Conservation (phyloP, 1,140 invertebrate genomes). For the Drosophila ambigua region DNA sequence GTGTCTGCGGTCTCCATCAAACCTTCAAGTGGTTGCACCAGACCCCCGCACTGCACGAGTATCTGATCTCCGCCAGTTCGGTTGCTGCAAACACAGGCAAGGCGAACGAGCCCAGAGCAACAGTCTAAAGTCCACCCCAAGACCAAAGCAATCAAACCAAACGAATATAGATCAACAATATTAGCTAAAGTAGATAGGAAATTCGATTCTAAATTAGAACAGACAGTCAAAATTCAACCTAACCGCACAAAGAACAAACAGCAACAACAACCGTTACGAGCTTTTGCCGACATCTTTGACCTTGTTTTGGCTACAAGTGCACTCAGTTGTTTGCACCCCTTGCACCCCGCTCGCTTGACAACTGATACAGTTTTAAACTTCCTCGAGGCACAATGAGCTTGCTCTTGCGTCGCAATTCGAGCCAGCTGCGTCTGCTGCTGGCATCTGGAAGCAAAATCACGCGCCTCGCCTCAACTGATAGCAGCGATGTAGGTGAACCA, state of each 20-base stretch:
- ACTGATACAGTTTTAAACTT: conserved; percentile 26
- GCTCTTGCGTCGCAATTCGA: conserved; percentile 69
- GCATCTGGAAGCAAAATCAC: conserved; percentile 54
- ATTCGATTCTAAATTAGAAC: not conserved
- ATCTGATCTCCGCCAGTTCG: conserved; percentile 91
- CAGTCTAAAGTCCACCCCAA: conserved; percentile 69
- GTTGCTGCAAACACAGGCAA: conserved; percentile 86
- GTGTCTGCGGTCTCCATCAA: conserved; percentile 92
- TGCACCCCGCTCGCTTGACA: conserved; percentile 15
- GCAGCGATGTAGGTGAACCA: conserved; percentile 11
- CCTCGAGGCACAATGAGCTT: conserved; percentile 60
- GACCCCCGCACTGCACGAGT: conserved; percentile 93
- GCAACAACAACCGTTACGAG: conserved; percentile 37
- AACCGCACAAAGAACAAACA: conserved; percentile 42
- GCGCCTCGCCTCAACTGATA: conserved; percentile 46
- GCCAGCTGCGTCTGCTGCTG: conserved; percentile 64
- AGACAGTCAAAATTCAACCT: conserved; percentile 43
- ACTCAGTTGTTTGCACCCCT: conserved; percentile 29
- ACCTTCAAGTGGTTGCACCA: conserved; percentile 97
- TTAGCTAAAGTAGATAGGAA: conserved; percentile 61
- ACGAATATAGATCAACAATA: conserved; percentile 43
- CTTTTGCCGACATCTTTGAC: conserved; percentile 57
- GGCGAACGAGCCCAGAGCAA: conserved; percentile 74
- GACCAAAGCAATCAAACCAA: conserved; percentile 64
- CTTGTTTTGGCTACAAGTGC: conserved; percentile 74